These are phyloP conservation scores for Scolopax rusticola DNA, from an alignment of 2,797 vertebrate genomes.

Conservation along the genomic window DNA sequence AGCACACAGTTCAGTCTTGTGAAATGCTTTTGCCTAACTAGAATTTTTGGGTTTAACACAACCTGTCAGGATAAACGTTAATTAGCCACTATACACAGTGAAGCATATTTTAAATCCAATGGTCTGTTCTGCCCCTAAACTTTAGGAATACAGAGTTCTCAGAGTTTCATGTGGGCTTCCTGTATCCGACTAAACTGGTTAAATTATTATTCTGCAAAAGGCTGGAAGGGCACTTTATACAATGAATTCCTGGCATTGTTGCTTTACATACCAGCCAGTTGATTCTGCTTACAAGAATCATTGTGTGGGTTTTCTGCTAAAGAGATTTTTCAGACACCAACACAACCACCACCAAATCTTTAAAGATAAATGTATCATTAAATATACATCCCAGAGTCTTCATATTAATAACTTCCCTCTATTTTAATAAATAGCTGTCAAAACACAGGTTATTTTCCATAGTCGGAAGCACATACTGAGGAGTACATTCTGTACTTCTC, in stretches of 20 bases:
- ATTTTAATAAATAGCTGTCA: not conserved
- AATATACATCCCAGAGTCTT: not conserved
- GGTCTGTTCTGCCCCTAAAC: not conserved
- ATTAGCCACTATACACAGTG: not conserved
- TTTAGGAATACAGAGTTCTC: not conserved
- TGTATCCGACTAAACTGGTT: not conserved
- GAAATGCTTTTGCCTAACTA: not conserved
- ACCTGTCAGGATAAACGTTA: not conserved
- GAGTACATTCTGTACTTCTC: not conserved
- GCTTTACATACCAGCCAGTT: not conserved
- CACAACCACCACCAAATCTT: not conserved
- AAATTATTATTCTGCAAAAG: not conserved
- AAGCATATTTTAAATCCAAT: not conserved
- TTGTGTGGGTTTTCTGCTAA: not conserved
- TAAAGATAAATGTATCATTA: not conserved
- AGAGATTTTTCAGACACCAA: not conserved
- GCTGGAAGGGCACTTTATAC: not conserved
- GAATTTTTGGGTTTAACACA: not conserved
- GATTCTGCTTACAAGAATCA: not conserved
- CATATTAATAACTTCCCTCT: not conserved
- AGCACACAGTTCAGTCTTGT: not conserved
- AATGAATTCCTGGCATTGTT: not conserved
- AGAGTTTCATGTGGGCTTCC: not conserved
- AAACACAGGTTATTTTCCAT: not conserved
- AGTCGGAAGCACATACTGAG: not conserved